These are phyloP conservation scores for Bovichtus variegatus DNA, from an alignment of 2,797 vertebrate genomes.

Conservation along the genomic window DNA sequence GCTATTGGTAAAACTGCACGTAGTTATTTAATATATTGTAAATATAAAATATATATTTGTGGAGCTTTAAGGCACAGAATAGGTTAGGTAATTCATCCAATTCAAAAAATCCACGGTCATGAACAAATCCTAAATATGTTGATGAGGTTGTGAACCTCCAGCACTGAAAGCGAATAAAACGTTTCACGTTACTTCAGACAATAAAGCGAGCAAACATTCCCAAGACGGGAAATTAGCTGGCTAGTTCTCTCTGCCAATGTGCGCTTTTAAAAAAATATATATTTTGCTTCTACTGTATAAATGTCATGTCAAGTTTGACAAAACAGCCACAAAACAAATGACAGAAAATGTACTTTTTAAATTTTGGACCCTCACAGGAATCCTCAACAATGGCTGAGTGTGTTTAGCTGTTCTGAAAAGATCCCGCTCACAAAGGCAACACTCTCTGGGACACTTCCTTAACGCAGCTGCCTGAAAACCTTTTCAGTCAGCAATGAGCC, in stretches of 20 bases:
- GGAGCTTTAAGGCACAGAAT: neutral
- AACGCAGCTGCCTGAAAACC: constrained; percentile 17
- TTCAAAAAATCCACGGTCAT: no score
- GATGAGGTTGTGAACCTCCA: neutral
- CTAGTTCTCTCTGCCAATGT: neutral
- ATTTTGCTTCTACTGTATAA: neutral
- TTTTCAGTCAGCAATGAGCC: constrained; percentile 8
- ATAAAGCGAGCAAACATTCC: neutral
- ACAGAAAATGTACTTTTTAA: neutral
- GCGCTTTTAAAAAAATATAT: neutral
- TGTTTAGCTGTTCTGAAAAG: neutral
- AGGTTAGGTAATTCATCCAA: neutral
- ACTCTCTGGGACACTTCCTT: neutral
- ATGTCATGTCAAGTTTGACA: neutral
- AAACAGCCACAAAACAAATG: neutral
- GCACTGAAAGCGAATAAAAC: neutral
- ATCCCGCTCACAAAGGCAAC: neutral
- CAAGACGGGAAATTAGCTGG: neutral
- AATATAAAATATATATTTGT: no score
- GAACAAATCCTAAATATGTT: neutral
- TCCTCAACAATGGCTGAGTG: neutral
- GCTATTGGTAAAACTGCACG: no score
- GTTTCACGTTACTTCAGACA: no score
- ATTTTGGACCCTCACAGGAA: constrained; percentile 1
- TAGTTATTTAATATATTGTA: no score